Evolutionary conservation across 64 coral and sea anemone species (phyloP).

Genomic region (Pocillopora verrucosa): DNA sequence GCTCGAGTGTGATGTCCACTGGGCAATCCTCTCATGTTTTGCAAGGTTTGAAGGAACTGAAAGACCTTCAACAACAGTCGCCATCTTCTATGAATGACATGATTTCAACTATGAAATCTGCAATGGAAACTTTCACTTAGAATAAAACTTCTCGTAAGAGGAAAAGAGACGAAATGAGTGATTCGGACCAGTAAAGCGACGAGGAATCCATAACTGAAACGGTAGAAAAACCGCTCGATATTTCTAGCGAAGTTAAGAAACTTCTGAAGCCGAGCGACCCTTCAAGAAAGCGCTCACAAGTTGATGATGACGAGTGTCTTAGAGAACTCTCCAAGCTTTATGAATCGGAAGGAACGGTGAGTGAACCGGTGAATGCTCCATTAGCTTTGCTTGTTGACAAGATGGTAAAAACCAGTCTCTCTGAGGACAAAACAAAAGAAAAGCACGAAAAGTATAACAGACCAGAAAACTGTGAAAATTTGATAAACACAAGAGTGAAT

Average conservation of each 20-base stretch:
- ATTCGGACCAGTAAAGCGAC: not conserved
- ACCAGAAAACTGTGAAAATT: slow-evolving; percentile 25
- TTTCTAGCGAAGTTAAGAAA: slow-evolving; percentile 25
- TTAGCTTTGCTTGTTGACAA: slow-evolving; percentile 20
- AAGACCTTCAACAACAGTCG: no score
- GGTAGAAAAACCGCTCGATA: slow-evolving; percentile 26
- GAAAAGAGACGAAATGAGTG: slow-evolving; percentile 35
- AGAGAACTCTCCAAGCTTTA: no score
- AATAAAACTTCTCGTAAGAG: slow-evolving; percentile 5
- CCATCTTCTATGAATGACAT: no score
- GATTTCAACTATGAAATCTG: no score
- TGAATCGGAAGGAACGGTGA: not conserved
- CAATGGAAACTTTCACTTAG: not conserved
- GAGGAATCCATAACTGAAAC: slow-evolving; percentile 2
- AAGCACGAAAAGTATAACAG: no score
- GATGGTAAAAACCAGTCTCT: not conserved
- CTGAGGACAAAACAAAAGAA: no score
- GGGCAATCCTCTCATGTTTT: no score
- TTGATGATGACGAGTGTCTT: no score
- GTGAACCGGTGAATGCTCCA: not conserved
- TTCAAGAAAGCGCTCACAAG: not conserved
- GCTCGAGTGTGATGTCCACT: no score
- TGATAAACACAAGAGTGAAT: slow-evolving; percentile 40
- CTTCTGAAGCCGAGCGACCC: not conserved
- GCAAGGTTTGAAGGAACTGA: no score